Evolutionary conservation across 1,140 invertebrate species (phyloP).

Genomic region (Liolophura sinensis): DNA sequence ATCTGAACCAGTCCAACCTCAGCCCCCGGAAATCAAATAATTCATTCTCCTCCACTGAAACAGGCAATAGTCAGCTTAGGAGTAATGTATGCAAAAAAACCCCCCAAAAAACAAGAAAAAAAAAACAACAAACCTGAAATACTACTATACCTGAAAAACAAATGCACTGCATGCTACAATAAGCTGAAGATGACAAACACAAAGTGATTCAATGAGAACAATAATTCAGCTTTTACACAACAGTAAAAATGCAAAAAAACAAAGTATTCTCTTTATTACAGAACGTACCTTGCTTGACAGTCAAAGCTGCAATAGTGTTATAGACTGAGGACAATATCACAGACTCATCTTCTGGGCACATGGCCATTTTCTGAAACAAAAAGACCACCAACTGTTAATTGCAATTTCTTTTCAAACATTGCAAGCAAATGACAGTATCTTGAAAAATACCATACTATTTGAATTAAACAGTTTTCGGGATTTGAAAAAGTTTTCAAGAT

Average conservation of each 20-base stretch:
- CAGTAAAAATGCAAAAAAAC: background rate
- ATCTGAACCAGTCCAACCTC: conserved; percentile 94
- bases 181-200: no score
- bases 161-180: no score
- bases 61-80: conserved; percentile 2
- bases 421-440: no score
- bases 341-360: conserved; percentile 92
- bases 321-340: conserved; percentile 92
- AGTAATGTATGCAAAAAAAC: background rate
- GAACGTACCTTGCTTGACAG: conserved; percentile 80
- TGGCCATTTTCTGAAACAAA: conserved; percentile 56
- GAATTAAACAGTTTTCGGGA: no score
- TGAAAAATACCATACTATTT: no score
- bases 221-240: background rate
- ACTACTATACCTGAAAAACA: background rate
- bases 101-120: no score
- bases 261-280: conserved; percentile 3
- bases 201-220: no score
- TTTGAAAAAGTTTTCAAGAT: no score
- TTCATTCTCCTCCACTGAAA: conserved; percentile 89
- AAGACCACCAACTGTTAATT: no score
- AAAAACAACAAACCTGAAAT: background rate
- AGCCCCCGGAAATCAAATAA: conserved; percentile 94
- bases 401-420: no score
- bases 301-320: conserved; percentile 76